Percentiles rank a stretch among this genome's conserved stretches.
Conservation (phyloP, 2,888 invertebrate genomes). For the Volucella bombylans region DNA sequence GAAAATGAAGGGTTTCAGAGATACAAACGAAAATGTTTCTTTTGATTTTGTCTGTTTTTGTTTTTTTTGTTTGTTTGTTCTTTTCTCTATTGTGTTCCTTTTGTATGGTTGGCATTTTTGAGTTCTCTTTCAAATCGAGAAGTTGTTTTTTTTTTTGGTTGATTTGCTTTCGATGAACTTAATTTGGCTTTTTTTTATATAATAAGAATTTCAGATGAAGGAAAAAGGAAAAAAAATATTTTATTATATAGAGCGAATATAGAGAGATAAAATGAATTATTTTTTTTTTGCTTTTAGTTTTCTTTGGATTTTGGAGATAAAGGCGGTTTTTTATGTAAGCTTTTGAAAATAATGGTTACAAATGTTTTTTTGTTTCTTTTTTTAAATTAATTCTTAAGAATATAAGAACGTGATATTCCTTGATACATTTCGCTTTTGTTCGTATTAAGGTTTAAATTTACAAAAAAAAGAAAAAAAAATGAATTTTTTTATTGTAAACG, state of each 20-base stretch:
- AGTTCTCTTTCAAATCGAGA: constrained; percentile 1
- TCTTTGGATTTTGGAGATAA: constrained; percentile 1
- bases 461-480: constrained; percentile 16
- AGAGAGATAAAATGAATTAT: too few species aligned
- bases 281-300: not conserved
- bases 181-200: not conserved
- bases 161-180: not conserved
- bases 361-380: constrained; percentile 3
- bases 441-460: constrained; percentile 50
- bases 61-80: constrained; percentile 8
- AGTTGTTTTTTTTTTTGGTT: constrained; percentile 20
- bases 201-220: too few species aligned
- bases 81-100: not conserved
- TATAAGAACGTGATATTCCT: constrained; percentile 64
- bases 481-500: constrained; percentile 15
- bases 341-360: constrained; percentile 4
- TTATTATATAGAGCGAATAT: too few species aligned
- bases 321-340: not conserved
- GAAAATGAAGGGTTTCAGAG: constrained; percentile 67
- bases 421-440: constrained; percentile 50
- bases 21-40: constrained; percentile 59
- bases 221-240: too few species aligned
- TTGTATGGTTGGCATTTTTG: constrained; percentile 4
- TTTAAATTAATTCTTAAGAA: constrained; percentile 26
- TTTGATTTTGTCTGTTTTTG: constrained; percentile 43